Percentiles rank a stretch among this genome's conserved stretches.
Conservation (phyloP, 2,113 vertebrate species). For the Psophia crepitans region DNA sequence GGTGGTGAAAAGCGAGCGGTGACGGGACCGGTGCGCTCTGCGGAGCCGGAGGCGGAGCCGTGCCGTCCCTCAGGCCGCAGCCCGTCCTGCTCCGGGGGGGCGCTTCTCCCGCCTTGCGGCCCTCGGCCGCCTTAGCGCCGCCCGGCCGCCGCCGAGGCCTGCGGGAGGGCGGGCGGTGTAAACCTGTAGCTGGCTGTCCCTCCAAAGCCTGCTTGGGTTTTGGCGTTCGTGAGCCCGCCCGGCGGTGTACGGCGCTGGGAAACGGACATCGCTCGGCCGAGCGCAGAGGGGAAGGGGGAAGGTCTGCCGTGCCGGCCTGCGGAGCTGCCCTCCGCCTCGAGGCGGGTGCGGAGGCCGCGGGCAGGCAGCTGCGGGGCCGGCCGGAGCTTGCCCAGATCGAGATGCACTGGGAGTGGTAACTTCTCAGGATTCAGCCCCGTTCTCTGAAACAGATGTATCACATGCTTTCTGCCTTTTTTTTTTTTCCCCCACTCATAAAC, state of each 20-base stretch:
- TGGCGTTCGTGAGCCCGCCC: not conserved
- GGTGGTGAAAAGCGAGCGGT: not conserved
- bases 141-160: not conserved
- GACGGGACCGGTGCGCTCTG: no score
- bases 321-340: not conserved
- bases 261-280: fast-evolving
- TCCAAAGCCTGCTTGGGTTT: not conserved
- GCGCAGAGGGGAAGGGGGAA: fast-evolving
- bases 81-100: no score
- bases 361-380: not conserved
- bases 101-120: not conserved
- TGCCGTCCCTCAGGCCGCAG: not conserved
- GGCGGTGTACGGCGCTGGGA: not conserved
- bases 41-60: not conserved
- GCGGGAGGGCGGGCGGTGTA: no score
- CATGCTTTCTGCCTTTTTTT: not conserved
- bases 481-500: fast-evolving
- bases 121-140: not conserved
- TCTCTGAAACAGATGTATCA: fast-evolving
- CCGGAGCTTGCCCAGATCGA: not conserved
- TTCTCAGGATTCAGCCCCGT: no score
- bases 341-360: no score
- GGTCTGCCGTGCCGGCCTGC: not conserved
- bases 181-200: not conserved
- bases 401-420: fast-evolving